Percentiles rank a stretch among this genome's conserved stretches.
phyloP scores from a whole-genome alignment of 1,140 invertebrate genomes.

The Micrasema minimum region DNA sequence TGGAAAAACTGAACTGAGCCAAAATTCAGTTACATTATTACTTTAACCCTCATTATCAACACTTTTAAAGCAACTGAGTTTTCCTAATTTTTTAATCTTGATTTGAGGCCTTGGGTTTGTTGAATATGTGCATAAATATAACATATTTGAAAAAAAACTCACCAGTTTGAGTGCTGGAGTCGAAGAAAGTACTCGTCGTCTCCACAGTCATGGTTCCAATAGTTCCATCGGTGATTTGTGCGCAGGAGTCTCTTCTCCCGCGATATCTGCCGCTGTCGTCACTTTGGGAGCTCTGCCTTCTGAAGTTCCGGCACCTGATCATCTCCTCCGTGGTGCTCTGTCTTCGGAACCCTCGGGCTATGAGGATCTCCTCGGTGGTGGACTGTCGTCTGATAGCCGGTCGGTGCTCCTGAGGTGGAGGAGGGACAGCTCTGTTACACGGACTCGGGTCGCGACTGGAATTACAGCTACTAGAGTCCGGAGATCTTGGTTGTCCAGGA shows the following conservation, averaged over 20 bases:
- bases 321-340: constrained; percentile 93
- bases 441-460: constrained; percentile 79
- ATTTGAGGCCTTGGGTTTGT: no score
- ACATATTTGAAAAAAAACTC: constrained; percentile 61
- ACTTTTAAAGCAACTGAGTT: no score
- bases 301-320: constrained; percentile 89
- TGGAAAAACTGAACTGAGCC: no score
- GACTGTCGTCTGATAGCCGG: constrained; percentile 85
- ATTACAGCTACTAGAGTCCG: constrained; percentile 80
- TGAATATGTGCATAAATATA: no score
- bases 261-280: constrained; percentile 79
- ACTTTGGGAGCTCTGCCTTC: constrained; percentile 82
- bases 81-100: no score
- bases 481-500: constrained; percentile 67
- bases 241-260: constrained; percentile 85
- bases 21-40: no score
- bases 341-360: constrained; percentile 86
- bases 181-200: constrained; percentile 90
- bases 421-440: constrained; percentile 68
- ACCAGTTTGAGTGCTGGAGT: constrained; percentile 94
- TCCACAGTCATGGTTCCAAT: constrained; percentile 92
- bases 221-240: constrained; percentile 92
- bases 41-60: no score
- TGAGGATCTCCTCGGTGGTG: constrained; percentile 91
- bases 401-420: constrained; percentile 68